These are phyloP conservation scores for Chymomyza fuscimana DNA, from an alignment of 2,888 invertebrate genomes.

Conservation along the genomic window DNA sequence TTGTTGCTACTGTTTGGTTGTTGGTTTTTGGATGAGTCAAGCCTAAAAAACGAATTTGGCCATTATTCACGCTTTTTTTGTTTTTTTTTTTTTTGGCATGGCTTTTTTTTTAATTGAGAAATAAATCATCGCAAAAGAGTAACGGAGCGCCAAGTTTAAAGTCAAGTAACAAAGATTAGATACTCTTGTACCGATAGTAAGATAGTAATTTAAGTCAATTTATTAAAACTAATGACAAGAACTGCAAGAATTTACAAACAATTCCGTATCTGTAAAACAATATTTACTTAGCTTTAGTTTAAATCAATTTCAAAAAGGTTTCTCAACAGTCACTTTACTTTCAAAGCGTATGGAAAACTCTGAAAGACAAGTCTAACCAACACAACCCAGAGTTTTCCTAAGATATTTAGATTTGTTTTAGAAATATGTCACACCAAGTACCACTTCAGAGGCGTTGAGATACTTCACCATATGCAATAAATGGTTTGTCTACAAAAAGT, in stretches of 20 bases:
- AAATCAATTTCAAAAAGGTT: neutral
- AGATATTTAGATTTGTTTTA: too few relatives aligned
- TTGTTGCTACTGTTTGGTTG: conserved; percentile 9
- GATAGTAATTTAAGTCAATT: neutral
- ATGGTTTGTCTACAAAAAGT: too few relatives aligned
- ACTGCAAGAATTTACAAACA: too few relatives aligned
- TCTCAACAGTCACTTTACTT: too few relatives aligned
- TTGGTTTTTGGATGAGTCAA: conserved; percentile 34
- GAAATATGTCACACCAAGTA: too few relatives aligned
- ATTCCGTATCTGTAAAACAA: too few relatives aligned
- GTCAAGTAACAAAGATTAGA: neutral
- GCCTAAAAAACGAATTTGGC: conserved; percentile 22
- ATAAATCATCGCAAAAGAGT: conserved; percentile 47
- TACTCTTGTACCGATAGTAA: neutral
- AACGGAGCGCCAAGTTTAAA: neutral
- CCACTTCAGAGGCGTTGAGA: too few relatives aligned
- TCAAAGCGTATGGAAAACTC: neutral
- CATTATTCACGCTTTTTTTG: conserved; percentile 18
- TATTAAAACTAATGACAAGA: conserved; percentile 4
- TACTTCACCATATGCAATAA: too few relatives aligned
- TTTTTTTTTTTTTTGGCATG: conserved; percentile 18
- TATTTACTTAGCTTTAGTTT: neutral
- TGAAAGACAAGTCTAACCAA: too few relatives aligned
- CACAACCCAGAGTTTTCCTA: too few relatives aligned
- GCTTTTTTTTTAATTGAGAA: conserved; percentile 43